Percentiles rank a stretch among this genome's conserved stretches.
These are phyloP conservation scores for Pseudomugil tenellus DNA, from an alignment of 2,797 vertebrate species.

Conservation along the genomic window DNA sequence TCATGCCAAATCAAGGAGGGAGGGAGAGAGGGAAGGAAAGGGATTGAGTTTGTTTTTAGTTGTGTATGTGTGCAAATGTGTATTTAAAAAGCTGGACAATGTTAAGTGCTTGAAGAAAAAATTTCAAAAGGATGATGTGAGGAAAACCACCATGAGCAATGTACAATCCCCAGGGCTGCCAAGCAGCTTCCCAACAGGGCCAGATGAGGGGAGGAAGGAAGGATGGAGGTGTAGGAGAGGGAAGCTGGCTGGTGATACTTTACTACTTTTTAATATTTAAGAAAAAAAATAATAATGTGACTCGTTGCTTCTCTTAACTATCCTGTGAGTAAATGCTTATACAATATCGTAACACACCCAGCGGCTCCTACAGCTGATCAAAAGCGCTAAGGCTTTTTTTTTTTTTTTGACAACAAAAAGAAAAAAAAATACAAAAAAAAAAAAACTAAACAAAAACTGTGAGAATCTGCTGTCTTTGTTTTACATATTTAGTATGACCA, in stretches of 20 bases:
- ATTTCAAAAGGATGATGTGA: constrained; percentile 73
- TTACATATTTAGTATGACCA: constrained; percentile 71
- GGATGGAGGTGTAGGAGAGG: constrained; percentile 53
- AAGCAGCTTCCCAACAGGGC: constrained; percentile 74
- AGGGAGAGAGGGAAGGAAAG: constrained; percentile 71
- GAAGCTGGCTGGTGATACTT: constrained; percentile 77
- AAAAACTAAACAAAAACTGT: constrained; percentile 78
- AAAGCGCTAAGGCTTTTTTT: constrained; percentile 74
- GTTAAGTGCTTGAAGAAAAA: constrained; percentile 78
- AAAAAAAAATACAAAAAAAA: constrained; percentile 11
- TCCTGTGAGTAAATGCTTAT: constrained; percentile 80
- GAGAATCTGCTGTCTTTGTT: constrained; percentile 81
- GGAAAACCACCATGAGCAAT: constrained; percentile 81
- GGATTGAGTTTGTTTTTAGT: constrained; percentile 60
- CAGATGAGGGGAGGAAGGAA: constrained; percentile 60
- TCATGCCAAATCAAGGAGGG: constrained; percentile 81
- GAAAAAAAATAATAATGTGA: constrained; percentile 73
- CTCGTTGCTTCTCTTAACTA: constrained; percentile 74
- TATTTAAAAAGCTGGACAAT: constrained; percentile 82
- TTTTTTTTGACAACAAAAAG: constrained; percentile 37
- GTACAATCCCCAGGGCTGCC: constrained; percentile 85
- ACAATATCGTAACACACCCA: constrained; percentile 67
- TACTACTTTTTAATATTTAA: constrained; percentile 83
- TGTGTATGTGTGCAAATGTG: constrained; percentile 49
- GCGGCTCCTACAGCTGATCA: constrained; percentile 80